These are phyloP conservation scores for Panopea generosa DNA, from an alignment of 2,888 invertebrate species.

Conservation along the genomic window DNA sequence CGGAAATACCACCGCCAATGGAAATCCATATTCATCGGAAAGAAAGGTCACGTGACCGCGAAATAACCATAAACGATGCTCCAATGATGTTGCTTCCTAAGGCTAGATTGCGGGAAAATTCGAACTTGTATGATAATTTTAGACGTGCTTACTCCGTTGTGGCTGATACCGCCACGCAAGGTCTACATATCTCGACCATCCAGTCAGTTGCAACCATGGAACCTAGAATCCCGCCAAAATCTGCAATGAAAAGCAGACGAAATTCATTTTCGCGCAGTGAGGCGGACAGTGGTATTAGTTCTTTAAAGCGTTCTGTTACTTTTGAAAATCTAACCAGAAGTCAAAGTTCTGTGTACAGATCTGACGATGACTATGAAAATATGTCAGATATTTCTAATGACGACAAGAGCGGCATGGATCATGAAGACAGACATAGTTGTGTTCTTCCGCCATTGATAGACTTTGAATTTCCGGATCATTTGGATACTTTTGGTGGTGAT, in stretches of 20 bases:
- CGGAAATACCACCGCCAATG: constrained; percentile 43
- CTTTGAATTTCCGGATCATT: constrained; percentile 43
- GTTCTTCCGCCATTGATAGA: background rate
- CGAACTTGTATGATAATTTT: constrained; percentile 36
- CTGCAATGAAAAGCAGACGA: constrained; percentile 43
- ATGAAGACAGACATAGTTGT: constrained; percentile 15
- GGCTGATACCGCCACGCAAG: constrained; percentile 49
- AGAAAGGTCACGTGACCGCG: constrained; percentile 23
- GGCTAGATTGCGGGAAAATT: constrained; percentile 53
- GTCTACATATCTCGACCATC: constrained; percentile 57
- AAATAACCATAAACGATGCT: constrained; percentile 58
- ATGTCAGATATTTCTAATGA: constrained; percentile 44
- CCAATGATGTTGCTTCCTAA: constrained; percentile 63
- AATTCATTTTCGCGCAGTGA: constrained; percentile 41
- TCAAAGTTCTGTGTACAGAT: constrained; percentile 47
- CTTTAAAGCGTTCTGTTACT: constrained; percentile 57
- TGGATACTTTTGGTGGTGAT: constrained; percentile 51
- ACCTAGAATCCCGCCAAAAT: constrained; percentile 29
- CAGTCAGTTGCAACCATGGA: constrained; percentile 40
- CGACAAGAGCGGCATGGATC: constrained; percentile 19
- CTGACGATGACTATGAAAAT: constrained; percentile 54
- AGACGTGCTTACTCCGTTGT: constrained; percentile 47
- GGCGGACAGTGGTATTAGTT: constrained; percentile 57
- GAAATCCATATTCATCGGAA: constrained; percentile 38
- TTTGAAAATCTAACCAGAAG: constrained; percentile 59